Evolutionary conservation across 2,888 invertebrate genomes (phyloP).

Genomic region (Augiades crinisus): DNA sequence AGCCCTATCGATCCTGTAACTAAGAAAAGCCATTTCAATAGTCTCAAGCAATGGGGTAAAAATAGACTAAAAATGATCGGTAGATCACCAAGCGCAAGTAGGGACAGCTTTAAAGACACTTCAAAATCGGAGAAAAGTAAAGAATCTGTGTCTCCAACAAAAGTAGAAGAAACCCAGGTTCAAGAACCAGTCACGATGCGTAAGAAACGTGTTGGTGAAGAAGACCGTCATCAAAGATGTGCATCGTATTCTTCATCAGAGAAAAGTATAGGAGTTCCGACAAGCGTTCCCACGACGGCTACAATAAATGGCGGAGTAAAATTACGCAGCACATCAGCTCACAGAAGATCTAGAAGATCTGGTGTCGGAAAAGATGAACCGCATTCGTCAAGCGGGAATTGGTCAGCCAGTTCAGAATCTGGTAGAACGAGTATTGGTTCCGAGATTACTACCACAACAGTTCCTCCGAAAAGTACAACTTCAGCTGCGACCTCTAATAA

Average conservation of each 20-base stretch:
- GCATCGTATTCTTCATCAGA: slow-evolving; percentile 89
- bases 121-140: slow-evolving; percentile 62
- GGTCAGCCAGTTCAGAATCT: slow-evolving; percentile 96
- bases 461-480: slow-evolving; percentile 86
- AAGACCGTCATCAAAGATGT: slow-evolving; percentile 89
- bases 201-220: slow-evolving; percentile 81
- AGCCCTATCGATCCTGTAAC: slow-evolving; percentile 80
- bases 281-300: slow-evolving; percentile 74
- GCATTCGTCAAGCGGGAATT: slow-evolving; percentile 95
- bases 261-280: slow-evolving; percentile 83
- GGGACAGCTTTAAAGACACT: slow-evolving; percentile 70
- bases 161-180: slow-evolving; percentile 80
- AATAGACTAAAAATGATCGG: slow-evolving; percentile 88
- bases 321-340: slow-evolving; percentile 87
- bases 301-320: slow-evolving; percentile 85
- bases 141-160: slow-evolving; percentile 63
- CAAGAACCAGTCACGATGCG: slow-evolving; percentile 86
- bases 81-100: slow-evolving; percentile 81
- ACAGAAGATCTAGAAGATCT: slow-evolving; percentile 85
- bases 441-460: slow-evolving; percentile 87
- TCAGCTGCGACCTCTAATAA: slow-evolving; percentile 86
- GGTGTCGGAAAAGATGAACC: slow-evolving; percentile 88
- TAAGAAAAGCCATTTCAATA: slow-evolving; percentile 87
- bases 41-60: slow-evolving; percentile 92
- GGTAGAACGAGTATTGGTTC: slow-evolving; percentile 93